These are phyloP conservation scores for Pseudochromis fuscus DNA, from an alignment of 2,797 vertebrate species.

Conservation along the genomic window DNA sequence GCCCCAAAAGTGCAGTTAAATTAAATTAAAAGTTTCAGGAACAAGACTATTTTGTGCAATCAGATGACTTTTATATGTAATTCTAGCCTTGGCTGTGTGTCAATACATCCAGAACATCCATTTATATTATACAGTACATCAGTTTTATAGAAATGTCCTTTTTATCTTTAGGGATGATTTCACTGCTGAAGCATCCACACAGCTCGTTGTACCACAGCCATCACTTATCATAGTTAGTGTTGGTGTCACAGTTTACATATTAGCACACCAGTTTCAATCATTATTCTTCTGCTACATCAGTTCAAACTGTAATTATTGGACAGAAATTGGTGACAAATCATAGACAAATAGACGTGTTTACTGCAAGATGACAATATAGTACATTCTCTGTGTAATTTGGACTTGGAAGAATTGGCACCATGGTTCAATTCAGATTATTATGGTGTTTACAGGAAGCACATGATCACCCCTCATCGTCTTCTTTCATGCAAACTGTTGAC, in stretches of 20 bases:
- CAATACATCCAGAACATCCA: too few species aligned
- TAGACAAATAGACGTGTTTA: neutral
- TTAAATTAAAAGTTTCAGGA: neutral
- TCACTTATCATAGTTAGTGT: neutral
- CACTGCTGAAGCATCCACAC: too few species aligned
- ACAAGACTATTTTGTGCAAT: neutral
- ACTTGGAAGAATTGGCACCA: neutral
- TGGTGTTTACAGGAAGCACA: neutral
- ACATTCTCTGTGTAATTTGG: neutral
- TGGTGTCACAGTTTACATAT: conserved; percentile 14
- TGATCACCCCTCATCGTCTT: neutral
- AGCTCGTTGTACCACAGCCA: neutral
- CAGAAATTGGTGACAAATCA: neutral
- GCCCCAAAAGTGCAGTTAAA: neutral
- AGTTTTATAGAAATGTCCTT: too few species aligned
- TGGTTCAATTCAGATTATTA: neutral
- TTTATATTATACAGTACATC: too few species aligned
- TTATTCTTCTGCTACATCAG: too few species aligned
- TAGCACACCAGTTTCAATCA: neutral
- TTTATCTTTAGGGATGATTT: neutral
- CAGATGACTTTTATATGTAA: neutral
- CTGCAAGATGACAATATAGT: too few species aligned
- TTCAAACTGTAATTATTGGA: neutral
- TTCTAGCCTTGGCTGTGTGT: too few species aligned
- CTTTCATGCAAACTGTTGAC: neutral